These are phyloP conservation scores for Phalera bucephala DNA, from an alignment of 2,888 invertebrate species.

Conservation along the genomic window DNA sequence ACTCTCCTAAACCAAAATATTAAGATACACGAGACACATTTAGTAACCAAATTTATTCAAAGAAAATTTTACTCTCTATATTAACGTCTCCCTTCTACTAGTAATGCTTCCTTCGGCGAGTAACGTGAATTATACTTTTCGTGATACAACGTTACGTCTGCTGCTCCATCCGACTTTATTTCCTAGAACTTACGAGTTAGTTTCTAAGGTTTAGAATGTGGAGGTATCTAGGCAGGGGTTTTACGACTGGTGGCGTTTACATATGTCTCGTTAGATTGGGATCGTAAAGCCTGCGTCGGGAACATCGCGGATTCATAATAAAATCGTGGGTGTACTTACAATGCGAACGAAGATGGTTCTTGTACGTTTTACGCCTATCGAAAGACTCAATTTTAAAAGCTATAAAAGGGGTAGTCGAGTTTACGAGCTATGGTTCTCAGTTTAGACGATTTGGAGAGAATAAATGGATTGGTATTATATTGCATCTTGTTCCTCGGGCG, in stretches of 20 bases:
- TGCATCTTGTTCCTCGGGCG: no score
- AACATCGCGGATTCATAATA: no score
- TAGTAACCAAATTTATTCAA: conserved; percentile 23
- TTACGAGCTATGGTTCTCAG: no score
- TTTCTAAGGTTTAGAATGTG: not conserved
- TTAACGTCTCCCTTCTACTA: conserved; percentile 28
- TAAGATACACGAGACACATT: not conserved
- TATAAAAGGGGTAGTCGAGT: no score
- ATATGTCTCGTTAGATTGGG: no score
- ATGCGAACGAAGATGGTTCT: conserved; percentile 30
- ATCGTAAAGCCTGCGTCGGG: conserved; percentile 35
- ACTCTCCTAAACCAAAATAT: not conserved
- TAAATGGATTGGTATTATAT: no score
- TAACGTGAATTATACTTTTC: no score
- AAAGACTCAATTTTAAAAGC: conserved; percentile 28
- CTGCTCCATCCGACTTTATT: not conserved
- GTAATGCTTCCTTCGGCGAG: conserved; percentile 31
- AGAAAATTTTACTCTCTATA: conserved; percentile 27
- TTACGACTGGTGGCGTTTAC: no score
- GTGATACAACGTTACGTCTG: conserved; percentile 8
- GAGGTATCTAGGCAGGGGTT: conserved; percentile 15
- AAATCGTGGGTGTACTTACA: conserved; percentile 32
- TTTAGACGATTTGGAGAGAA: no score
- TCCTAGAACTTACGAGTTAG: no score
- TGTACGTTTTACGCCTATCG: conserved; percentile 22